Evolutionary conservation across 2,113 vertebrate genomes (phyloP).

Genomic region (Columba janthina): DNA sequence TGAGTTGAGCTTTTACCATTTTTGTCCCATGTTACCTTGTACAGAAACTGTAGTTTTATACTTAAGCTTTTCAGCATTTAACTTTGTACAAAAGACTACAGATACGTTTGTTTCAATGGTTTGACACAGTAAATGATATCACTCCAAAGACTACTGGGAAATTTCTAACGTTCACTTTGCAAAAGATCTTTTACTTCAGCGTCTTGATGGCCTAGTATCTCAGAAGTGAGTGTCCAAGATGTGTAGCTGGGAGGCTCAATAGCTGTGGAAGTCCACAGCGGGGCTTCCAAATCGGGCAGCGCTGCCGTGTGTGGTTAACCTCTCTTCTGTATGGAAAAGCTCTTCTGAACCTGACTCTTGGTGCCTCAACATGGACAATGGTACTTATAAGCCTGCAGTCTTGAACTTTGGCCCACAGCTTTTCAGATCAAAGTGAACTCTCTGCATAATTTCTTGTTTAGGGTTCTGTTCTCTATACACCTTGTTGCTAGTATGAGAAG

Average conservation of each 20-base stretch:
- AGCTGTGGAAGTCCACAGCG: background rate
- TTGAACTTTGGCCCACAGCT: background rate
- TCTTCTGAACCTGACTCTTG: background rate
- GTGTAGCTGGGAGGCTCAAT: background rate
- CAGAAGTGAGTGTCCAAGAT: background rate
- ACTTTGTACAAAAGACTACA: slow-evolving; percentile 33
- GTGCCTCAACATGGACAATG: background rate
- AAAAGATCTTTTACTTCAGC: background rate
- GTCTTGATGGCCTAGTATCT: background rate
- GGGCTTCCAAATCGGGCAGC: accelerated
- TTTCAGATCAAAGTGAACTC: background rate
- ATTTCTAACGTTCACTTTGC: background rate
- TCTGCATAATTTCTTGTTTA: background rate
- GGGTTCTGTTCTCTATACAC: background rate
- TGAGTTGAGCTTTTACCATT: background rate
- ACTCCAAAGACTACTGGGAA: background rate
- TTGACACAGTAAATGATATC: slow-evolving; percentile 8
- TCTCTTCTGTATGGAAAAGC: background rate
- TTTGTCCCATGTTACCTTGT: slow-evolving; percentile 29
- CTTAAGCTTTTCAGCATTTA: slow-evolving; percentile 29
- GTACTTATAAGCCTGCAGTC: background rate
- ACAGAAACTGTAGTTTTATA: slow-evolving; percentile 67
- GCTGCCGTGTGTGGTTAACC: background rate
- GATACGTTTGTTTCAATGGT: background rate
- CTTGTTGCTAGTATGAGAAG: background rate